These are phyloP conservation scores for Hycleus cichorii DNA, from an alignment of 1,140 invertebrate species.

Conservation along the genomic window DNA sequence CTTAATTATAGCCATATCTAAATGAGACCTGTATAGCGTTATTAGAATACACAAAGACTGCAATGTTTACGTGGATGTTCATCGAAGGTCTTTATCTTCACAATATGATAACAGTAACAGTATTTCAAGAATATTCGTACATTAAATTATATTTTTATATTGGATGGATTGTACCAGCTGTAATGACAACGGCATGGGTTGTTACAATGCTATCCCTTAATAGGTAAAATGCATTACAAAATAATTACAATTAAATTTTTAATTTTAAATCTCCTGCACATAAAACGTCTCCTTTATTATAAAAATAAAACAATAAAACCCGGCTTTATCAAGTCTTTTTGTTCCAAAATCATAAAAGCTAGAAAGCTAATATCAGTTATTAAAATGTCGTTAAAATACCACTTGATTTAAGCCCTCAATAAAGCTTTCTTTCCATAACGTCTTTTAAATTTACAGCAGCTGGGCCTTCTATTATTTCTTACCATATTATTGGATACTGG, in stretches of 20 bases:
- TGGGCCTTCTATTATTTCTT: conserved; percentile 81
- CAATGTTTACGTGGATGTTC: conserved; percentile 95
- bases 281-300: too few species aligned
- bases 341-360: too few species aligned
- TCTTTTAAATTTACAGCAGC: conserved; percentile 49
- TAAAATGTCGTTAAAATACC: too few species aligned
- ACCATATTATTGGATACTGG: conserved; percentile 77
- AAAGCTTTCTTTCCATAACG: too few species aligned
- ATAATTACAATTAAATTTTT: neutral
- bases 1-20: conserved; percentile 60
- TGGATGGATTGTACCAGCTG: conserved; percentile 74
- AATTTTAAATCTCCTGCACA: too few species aligned
- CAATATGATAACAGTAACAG: conserved; percentile 75
- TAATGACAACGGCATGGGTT: conserved; percentile 68
- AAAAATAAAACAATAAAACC: too few species aligned
- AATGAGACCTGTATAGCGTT: conserved; percentile 73
- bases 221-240: conserved; percentile 1
- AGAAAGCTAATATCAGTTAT: too few species aligned
- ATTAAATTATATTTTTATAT: conserved; percentile 63
- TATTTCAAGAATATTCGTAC: conserved; percentile 69
- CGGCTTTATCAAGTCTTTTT: too few species aligned
- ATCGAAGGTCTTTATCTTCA: conserved; percentile 84
- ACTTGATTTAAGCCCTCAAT: too few species aligned
- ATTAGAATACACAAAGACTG: conserved; percentile 78
- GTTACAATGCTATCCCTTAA: conserved; percentile 49